These are phyloP conservation scores for Hypomecis atomaria DNA, from an alignment of 2,888 invertebrate species.

Conservation along the genomic window DNA sequence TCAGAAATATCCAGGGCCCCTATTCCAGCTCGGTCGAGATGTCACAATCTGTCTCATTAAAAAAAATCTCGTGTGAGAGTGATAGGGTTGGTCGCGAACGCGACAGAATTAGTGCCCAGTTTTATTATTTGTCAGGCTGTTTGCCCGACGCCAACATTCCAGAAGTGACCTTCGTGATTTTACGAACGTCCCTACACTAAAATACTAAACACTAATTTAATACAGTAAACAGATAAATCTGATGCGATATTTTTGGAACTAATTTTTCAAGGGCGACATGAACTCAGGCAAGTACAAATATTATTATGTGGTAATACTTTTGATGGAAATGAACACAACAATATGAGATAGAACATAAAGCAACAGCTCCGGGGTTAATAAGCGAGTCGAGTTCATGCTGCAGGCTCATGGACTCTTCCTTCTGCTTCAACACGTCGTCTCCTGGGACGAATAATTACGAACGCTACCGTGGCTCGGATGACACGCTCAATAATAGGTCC, in stretches of 20 bases:
- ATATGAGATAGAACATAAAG: no score
- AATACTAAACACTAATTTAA: constrained; percentile 1
- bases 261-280: neutral
- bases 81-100: neutral
- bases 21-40: neutral
- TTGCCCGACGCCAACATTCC: constrained; percentile 14
- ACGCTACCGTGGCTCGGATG: no score
- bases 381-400: constrained; percentile 95
- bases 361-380: no score
- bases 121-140: constrained; percentile 13
- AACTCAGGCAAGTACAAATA: no score
- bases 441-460: no score
- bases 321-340: no score
- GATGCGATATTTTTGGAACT: neutral
- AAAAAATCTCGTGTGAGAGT: neutral
- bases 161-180: constrained; percentile 17
- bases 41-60: neutral
- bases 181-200: constrained; percentile 6
- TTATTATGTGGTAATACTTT: no score
- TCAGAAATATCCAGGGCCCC: constrained; percentile 24
- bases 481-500: no score
- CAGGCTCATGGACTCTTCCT: constrained; percentile 90
- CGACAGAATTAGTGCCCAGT: neutral
- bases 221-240: constrained; percentile 3
- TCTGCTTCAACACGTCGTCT: constrained; percentile 93